Conservation (phyloP, 2,113 vertebrate species). For the Phocoena phocoena region DNA sequence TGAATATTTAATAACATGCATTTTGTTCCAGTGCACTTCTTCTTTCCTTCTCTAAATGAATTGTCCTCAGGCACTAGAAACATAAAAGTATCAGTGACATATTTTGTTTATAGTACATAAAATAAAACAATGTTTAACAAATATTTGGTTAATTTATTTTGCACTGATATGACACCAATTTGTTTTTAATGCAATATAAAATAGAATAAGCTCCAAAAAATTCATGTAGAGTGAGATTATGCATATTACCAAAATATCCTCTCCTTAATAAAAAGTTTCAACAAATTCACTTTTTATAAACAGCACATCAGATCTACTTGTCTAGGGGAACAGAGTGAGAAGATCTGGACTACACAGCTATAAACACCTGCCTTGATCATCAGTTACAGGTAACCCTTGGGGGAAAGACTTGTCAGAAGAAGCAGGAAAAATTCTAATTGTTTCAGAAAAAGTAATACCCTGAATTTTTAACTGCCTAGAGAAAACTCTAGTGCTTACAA, state of each 20-base stretch:
- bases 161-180: neutral
- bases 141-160: constrained; percentile 43
- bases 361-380: neutral
- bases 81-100: constrained; percentile 1
- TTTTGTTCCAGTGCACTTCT: neutral
- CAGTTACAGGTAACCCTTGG: neutral
- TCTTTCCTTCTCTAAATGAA: constrained; percentile 36
- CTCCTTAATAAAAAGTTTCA: neutral
- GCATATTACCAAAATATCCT: neutral
- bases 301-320: neutral
- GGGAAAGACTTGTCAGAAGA: neutral
- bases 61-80: neutral
- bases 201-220: neutral
- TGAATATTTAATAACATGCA: constrained; percentile 53
- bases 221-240: neutral
- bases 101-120: constrained; percentile 26
- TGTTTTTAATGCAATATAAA: constrained; percentile 13
- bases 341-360: neutral
- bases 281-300: neutral
- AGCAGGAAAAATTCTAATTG: neutral
- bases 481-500: neutral
- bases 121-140: constrained; percentile 33
- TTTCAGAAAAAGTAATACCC: neutral
- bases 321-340: neutral
- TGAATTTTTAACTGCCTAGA: neutral